phyloP scores from a whole-genome alignment of 2,888 invertebrate species.

The Eupithecia vulgata region DNA sequence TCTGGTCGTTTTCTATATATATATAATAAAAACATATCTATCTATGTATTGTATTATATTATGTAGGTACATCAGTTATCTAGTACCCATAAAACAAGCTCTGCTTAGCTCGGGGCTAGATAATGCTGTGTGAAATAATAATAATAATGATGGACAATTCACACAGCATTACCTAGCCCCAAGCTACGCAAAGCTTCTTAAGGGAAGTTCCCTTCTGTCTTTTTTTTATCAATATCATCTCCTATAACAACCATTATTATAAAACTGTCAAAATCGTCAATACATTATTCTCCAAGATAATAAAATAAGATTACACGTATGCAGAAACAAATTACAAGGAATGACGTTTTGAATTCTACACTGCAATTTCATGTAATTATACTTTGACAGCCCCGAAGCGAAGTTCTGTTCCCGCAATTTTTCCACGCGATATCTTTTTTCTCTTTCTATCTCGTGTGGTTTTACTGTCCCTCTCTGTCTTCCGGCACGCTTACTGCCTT shows the following conservation, averaged over 20 bases:
- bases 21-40: too few species aligned
- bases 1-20: too few species aligned
- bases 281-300: constrained; percentile 10
- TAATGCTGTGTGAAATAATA: too few species aligned
- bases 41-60: too few species aligned
- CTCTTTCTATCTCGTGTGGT: not conserved
- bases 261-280: constrained; percentile 4
- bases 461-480: constrained; percentile 14
- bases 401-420: constrained; percentile 27
- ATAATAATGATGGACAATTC: too few species aligned
- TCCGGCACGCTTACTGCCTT: constrained; percentile 33
- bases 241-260: not conserved
- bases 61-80: too few species aligned
- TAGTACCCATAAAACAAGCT: too few species aligned
- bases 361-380: constrained; percentile 44
- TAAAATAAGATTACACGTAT: constrained; percentile 22
- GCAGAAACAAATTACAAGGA: constrained; percentile 40
- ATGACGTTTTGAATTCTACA: constrained; percentile 42
- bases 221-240: constrained; percentile 3
- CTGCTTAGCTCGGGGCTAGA: too few species aligned
- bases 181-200: too few species aligned
- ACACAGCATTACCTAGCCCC: too few species aligned
- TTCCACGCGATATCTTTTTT: constrained; percentile 26
- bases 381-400: constrained; percentile 42
- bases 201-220: too few species aligned